Evolutionary conservation across 2,888 invertebrate genomes (phyloP).

Genomic region (Spodoptera picta): DNA sequence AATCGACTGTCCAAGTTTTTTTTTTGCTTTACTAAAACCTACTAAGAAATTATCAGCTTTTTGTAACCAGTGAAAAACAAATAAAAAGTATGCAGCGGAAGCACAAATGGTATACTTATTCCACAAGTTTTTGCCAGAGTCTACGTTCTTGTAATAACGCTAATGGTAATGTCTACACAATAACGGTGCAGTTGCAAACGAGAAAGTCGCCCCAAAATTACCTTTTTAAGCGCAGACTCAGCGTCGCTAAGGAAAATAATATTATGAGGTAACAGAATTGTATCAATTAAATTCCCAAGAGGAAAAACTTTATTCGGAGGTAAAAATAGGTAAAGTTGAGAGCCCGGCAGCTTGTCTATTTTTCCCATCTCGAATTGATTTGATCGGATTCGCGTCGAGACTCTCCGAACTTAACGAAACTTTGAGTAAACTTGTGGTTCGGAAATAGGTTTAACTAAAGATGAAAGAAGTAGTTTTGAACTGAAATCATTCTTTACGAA

Average conservation of each 20-base stretch:
- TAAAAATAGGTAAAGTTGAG: slow-evolving; percentile 72
- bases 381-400: slow-evolving; percentile 77
- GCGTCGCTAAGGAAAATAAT: slow-evolving; percentile 27
- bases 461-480: slow-evolving; percentile 79
- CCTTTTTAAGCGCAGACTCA: slow-evolving; percentile 37
- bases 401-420: slow-evolving; percentile 73
- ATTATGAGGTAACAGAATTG: slow-evolving; percentile 43
- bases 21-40: background rate
- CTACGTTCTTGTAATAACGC: slow-evolving; percentile 45
- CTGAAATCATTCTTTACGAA: slow-evolving; percentile 76
- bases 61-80: slow-evolving; percentile 16
- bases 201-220: slow-evolving; percentile 37
- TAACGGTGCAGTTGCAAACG: slow-evolving; percentile 43
- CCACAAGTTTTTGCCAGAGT: slow-evolving; percentile 23
- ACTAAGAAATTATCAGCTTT: slow-evolving; percentile 6
- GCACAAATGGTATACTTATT: slow-evolving; percentile 30
- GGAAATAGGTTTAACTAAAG: slow-evolving; percentile 80
- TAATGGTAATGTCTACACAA: slow-evolving; percentile 52
- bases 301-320: slow-evolving; percentile 60
- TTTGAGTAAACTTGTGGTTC: slow-evolving; percentile 76
- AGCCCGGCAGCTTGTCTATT: slow-evolving; percentile 75
- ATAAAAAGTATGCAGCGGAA: slow-evolving; percentile 9
- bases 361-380: slow-evolving; percentile 81
- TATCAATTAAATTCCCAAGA: slow-evolving; percentile 66
- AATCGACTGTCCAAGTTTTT: background rate